These are phyloP conservation scores for Vombatus ursinus DNA, from an alignment of 2,113 vertebrate species.

Conservation along the genomic window DNA sequence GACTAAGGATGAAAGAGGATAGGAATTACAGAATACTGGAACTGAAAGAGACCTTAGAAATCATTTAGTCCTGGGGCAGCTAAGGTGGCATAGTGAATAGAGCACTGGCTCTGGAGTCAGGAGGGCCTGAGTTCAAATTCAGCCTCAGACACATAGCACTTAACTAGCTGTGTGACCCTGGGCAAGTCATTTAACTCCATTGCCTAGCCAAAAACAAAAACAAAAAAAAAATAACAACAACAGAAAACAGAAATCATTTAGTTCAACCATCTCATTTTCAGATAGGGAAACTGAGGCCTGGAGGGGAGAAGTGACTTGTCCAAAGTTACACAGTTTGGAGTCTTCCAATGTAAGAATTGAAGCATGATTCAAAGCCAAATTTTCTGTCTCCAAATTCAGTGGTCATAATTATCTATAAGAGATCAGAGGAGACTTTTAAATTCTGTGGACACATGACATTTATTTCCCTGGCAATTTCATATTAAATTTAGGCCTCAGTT, in stretches of 20 bases:
- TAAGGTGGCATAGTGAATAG: too few relatives aligned
- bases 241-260: neutral
- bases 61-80: too few relatives aligned
- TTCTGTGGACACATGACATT: conserved; percentile 18
- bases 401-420: neutral
- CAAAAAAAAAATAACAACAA: too few relatives aligned
- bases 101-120: too few relatives aligned
- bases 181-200: too few relatives aligned
- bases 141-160: too few relatives aligned
- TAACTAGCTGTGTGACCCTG: too few relatives aligned
- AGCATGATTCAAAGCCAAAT: conserved; percentile 23
- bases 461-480: conserved; percentile 1
- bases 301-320: neutral
- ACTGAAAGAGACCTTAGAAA: neutral
- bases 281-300: neutral
- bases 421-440: conserved; percentile 1
- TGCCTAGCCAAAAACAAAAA: too few relatives aligned
- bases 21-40: neutral
- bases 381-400: neutral
- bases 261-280: neutral
- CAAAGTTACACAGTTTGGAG: neutral
- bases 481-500: conserved; percentile 25
- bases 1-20: neutral
- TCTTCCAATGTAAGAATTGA: conserved; percentile 40
- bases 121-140: too few relatives aligned